Evolutionary conservation across 2,797 vertebrate genomes (phyloP).

Genomic region (Centroberyx gerrardi): DNA sequence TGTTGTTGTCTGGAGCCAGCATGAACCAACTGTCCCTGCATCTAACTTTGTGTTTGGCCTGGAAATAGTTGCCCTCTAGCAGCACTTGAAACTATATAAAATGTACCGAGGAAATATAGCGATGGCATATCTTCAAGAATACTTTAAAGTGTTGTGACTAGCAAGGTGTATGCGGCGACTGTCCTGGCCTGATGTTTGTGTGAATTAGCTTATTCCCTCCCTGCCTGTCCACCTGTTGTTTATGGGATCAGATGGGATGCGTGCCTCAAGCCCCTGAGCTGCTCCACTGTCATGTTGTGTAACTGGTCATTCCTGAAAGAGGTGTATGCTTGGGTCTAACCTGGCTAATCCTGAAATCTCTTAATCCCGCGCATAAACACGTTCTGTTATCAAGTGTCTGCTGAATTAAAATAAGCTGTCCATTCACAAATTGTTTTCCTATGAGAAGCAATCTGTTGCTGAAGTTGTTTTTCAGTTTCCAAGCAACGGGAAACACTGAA

Average conservation of each 20-base stretch:
- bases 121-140: not conserved
- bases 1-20: constrained; percentile 34
- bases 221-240: constrained; percentile 40
- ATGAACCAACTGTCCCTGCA: constrained; percentile 50
- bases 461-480: constrained; percentile 1
- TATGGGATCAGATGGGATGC: constrained; percentile 52
- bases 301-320: constrained; percentile 60
- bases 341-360: constrained; percentile 77
- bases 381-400: constrained; percentile 28
- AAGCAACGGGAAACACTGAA: constrained; percentile 1
- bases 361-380: constrained; percentile 73
- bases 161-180: not conserved
- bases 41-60: constrained; percentile 19
- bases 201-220: constrained; percentile 4
- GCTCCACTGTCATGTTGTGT: constrained; percentile 65
- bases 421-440: constrained; percentile 1
- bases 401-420: not conserved
- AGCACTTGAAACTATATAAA: not conserved
- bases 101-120: not conserved
- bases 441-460: not conserved
- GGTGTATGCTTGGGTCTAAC: constrained; percentile 41
- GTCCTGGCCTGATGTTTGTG: constrained; percentile 23
- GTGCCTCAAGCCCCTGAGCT: constrained; percentile 48
- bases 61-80: constrained; percentile 13
- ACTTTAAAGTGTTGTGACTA: not conserved